A percentile compares a stretch with the other conserved stretches of the same genome.
Evolutionary conservation across 1,140 invertebrate species (phyloP).

Genomic region (Aphaenogaster ashmeadi): DNA sequence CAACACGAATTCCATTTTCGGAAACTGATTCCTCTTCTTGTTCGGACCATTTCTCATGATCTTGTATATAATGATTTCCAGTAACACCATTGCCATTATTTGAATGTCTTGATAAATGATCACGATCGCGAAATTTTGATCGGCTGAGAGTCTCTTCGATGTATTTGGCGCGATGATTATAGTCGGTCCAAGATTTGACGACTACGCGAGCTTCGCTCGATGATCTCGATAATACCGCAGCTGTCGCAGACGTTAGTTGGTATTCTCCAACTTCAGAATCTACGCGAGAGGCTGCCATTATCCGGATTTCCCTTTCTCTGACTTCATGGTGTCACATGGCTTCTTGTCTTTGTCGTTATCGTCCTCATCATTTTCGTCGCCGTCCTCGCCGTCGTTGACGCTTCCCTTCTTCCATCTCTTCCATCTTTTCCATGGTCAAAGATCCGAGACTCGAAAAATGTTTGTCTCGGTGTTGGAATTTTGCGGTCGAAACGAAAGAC

Average conservation of each 20-base stretch:
- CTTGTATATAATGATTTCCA: neutral
- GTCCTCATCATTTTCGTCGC: conserved; percentile 55
- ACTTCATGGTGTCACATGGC: conserved; percentile 42
- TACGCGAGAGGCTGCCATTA: conserved; percentile 64
- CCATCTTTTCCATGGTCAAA: conserved; percentile 50
- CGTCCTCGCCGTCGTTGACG: conserved; percentile 57
- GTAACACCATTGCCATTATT: neutral
- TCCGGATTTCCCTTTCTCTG: conserved; percentile 52
- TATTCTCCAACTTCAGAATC: conserved; percentile 53
- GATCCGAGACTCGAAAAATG: conserved; percentile 1
- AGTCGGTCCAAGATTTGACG: conserved; percentile 33
- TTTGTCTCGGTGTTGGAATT: conserved; percentile 18
- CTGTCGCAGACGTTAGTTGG: conserved; percentile 26
- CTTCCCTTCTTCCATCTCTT: conserved; percentile 67
- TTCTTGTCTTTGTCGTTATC: conserved; percentile 59
- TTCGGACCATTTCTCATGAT: neutral
- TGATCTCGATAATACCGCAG: conserved; percentile 24
- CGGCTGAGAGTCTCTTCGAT: neutral
- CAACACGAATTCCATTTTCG: neutral
- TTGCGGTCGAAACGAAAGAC: neutral
- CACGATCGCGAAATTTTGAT: conserved; percentile 16
- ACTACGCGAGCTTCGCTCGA: neutral
- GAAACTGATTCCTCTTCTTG: conserved; percentile 6
- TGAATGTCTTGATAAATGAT: neutral
- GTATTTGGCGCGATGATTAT: conserved; percentile 34